Conservation (phyloP, 1,140 invertebrate genomes). For the Papilio glaucus region DNA sequence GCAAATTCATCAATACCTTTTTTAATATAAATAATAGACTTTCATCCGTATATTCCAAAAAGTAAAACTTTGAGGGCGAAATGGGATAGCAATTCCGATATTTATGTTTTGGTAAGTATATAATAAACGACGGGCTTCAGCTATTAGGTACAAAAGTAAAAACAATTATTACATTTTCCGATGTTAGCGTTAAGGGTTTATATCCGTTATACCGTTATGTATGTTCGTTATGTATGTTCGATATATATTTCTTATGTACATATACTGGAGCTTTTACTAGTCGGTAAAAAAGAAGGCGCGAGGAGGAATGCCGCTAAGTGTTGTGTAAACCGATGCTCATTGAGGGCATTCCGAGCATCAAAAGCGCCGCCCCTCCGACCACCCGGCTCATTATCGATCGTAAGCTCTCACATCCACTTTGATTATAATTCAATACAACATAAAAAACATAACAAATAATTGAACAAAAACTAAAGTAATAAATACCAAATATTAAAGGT, state of each 20-base stretch:
- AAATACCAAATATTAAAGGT: no score
- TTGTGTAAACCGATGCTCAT: constrained; percentile 71
- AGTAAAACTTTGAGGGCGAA: no score
- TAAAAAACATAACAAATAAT: background rate
- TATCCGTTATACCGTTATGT: background rate
- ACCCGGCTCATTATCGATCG: constrained; percentile 15
- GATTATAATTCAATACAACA: constrained; percentile 3
- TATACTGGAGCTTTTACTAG: background rate
- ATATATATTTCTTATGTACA: no score
- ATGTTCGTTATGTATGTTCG: background rate
- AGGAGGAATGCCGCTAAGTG: constrained; percentile 73
- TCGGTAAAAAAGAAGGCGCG: constrained; percentile 45
- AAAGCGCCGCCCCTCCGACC: constrained; percentile 57
- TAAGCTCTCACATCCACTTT: background rate
- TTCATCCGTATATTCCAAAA: no score
- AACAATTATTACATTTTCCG: background rate
- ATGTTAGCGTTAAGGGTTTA: background rate
- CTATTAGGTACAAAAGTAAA: no score
- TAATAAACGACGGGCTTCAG: no score
- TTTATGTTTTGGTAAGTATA: no score
- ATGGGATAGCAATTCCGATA: no score
- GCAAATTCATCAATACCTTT: no score
- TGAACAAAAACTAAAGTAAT: background rate
- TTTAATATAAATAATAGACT: no score
- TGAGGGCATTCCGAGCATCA: constrained; percentile 68